Percentiles rank a stretch among this genome's conserved stretches.
These are phyloP conservation scores for Chrysina gloriosa DNA, from an alignment of 2,888 invertebrate genomes.

Conservation along the genomic window DNA sequence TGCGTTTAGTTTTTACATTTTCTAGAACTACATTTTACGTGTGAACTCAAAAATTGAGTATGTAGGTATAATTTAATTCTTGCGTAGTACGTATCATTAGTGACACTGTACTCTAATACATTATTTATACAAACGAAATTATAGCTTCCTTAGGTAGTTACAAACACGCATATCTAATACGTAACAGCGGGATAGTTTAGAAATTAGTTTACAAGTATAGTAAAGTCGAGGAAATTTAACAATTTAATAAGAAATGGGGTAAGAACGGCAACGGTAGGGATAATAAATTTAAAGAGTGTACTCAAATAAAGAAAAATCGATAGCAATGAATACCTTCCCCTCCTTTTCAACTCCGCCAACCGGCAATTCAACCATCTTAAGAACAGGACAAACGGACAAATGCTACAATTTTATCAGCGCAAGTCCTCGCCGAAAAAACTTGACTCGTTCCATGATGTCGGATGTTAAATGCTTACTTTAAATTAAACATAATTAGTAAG, in stretches of 20 bases:
- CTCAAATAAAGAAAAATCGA: constrained; percentile 59
- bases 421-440: constrained; percentile 17
- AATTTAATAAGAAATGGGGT: constrained; percentile 25
- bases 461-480: constrained; percentile 21
- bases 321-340: constrained; percentile 56
- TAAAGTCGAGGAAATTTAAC: neutral
- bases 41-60: too few relatives aligned
- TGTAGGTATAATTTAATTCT: too few relatives aligned
- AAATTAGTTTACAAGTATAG: too few relatives aligned
- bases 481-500: constrained; percentile 20
- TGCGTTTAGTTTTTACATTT: too few relatives aligned
- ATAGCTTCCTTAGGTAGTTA: too few relatives aligned
- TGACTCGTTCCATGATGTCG: constrained; percentile 13
- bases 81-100: too few relatives aligned
- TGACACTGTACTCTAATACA: too few relatives aligned
- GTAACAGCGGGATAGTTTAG: too few relatives aligned
- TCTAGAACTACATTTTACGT: too few relatives aligned
- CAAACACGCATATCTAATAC: too few relatives aligned
- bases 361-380: constrained; percentile 43
- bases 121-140: too few relatives aligned
- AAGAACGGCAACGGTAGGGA: constrained; percentile 52
- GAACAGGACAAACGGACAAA: constrained; percentile 42
- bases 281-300: constrained; percentile 57
- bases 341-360: constrained; percentile 30
- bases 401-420: constrained; percentile 39